phyloP scores from a whole-genome alignment of 2,113 vertebrate species.

The Petromus typicus region DNA sequence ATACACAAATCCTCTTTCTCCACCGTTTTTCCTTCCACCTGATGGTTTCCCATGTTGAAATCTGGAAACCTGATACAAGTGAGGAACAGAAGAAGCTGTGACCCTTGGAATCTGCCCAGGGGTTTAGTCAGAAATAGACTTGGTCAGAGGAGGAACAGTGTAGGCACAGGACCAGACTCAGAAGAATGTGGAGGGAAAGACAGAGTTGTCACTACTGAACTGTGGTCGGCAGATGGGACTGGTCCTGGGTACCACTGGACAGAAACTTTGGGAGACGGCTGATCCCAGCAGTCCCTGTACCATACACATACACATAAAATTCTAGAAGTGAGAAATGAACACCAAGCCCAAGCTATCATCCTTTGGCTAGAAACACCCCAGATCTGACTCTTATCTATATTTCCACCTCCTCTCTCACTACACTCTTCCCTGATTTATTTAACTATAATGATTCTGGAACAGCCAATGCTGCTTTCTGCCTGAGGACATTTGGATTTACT shows the following conservation, averaged over 20 bases:
- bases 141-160: neutral
- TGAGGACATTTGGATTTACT: neutral
- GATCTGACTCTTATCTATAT: neutral
- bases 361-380: neutral
- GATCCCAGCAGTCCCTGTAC: too few relatives aligned
- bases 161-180: neutral
- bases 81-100: neutral
- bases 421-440: neutral
- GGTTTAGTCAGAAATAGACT: neutral
- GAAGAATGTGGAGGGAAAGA: neutral
- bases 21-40: neutral
- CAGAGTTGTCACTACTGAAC: neutral
- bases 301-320: neutral
- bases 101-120: neutral
- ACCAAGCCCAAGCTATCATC: neutral
- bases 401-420: neutral
- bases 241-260: neutral
- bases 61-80: neutral
- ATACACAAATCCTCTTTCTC: conserved; percentile 26
- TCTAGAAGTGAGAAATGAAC: neutral
- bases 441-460: neutral
- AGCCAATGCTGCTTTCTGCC: neutral
- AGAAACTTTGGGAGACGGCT: neutral
- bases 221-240: neutral
- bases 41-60: neutral